These are phyloP conservation scores for Parnassius orleans DNA, from an alignment of 2,888 invertebrate genomes.

Conservation along the genomic window DNA sequence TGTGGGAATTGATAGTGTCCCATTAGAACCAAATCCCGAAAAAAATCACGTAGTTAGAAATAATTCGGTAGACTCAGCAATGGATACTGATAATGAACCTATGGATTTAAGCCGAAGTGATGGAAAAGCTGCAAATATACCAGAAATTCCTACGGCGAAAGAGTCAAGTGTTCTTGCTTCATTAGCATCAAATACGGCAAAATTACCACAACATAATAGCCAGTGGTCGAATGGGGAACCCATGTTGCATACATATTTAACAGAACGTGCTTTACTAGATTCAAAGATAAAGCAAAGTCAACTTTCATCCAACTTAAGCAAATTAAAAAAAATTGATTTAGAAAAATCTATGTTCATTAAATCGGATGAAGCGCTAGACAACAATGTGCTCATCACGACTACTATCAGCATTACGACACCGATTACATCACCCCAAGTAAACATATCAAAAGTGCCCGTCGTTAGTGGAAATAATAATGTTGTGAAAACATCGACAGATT, in stretches of 20 bases:
- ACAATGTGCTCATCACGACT: slow-evolving; percentile 34
- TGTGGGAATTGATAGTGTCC: slow-evolving; percentile 51
- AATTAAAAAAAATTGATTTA: slow-evolving; percentile 60
- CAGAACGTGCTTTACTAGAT: slow-evolving; percentile 86
- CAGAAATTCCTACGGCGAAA: slow-evolving; percentile 82
- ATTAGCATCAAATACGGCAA: slow-evolving; percentile 83
- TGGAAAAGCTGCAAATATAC: slow-evolving; percentile 54
- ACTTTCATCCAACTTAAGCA: slow-evolving; percentile 60
- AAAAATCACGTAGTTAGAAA: slow-evolving; percentile 46
- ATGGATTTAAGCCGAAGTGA: slow-evolving; percentile 76
- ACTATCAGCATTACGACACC: slow-evolving; percentile 29
- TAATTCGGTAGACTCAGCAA: slow-evolving; percentile 50
- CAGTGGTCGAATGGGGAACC: slow-evolving; percentile 83
- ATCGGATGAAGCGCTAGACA: slow-evolving; percentile 37
- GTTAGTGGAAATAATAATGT: slow-evolving; percentile 38
- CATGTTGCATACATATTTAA: slow-evolving; percentile 86
- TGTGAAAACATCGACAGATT: slow-evolving; percentile 32
- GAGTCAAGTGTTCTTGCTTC: slow-evolving; percentile 83
- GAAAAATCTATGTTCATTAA: slow-evolving; percentile 54
- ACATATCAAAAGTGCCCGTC: slow-evolving; percentile 37
- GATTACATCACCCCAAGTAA: slow-evolving; percentile 21
- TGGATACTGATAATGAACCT: slow-evolving; percentile 76
- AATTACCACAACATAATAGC: slow-evolving; percentile 78
- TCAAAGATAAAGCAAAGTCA: slow-evolving; percentile 87
- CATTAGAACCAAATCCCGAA: slow-evolving; percentile 53